A percentile compares a stretch with the other conserved stretches of the same genome.
Evolutionary conservation across 2,888 invertebrate species (phyloP).

Genomic region (Leptopterna dolabrata): DNA sequence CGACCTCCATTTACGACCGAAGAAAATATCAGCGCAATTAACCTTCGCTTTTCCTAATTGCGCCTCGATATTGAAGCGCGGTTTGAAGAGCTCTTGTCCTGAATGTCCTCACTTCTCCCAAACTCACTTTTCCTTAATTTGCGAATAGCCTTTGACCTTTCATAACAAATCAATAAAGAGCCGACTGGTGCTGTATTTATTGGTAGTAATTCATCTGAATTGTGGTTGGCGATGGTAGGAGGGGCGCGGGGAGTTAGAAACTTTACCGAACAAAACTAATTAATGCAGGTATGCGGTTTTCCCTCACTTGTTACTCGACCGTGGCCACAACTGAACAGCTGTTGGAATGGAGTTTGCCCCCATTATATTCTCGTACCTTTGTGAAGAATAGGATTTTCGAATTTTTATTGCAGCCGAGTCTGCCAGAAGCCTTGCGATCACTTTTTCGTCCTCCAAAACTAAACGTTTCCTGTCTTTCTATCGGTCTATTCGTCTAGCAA

Average conservation of each 20-base stretch:
- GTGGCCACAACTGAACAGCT: not conserved
- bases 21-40: not conserved
- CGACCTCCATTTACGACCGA: no score
- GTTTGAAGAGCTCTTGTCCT: not conserved
- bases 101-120: not conserved
- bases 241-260: not conserved
- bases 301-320: not conserved
- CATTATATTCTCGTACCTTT: no score
- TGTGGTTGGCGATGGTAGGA: not conserved
- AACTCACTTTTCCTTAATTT: not conserved
- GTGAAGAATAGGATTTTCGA: no score
- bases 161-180: not conserved
- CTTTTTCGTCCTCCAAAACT: no score
- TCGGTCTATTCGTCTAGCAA: no score
- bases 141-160: conserved; percentile 30
- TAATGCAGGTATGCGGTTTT: not conserved
- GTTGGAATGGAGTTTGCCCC: no score
- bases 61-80: not conserved
- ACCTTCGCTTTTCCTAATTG: not conserved
- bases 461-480: no score
- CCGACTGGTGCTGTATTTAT: not conserved
- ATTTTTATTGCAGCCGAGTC: no score
- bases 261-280: not conserved
- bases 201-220: not conserved
- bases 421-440: no score